Base-by-base conservation (phyloP, 2,113 vertebrate genomes). In the Hepsetus odoe region DNA sequence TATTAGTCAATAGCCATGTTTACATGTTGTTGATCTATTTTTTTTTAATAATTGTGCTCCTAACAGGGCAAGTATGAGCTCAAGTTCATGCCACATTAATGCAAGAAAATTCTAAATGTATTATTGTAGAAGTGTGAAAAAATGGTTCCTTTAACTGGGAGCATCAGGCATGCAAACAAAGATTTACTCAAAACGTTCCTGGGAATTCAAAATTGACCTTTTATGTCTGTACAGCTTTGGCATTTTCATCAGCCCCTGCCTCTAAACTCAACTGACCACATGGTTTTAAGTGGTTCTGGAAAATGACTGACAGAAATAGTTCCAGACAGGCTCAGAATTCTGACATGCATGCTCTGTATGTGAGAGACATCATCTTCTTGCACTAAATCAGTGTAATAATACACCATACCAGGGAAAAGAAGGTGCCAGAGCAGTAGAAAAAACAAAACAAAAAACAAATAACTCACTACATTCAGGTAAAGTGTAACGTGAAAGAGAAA, bases 191-290 rank as follows among this genome's bases (percentile, higher is more conserved):
- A 71, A 14, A 30, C 44, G 14, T 44, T 73, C 20, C 71, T 49
- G 12, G 7, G 12, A 12, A 40, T 5, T 30, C 2, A 32, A 26
- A 20, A 49, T 32, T 71, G 13, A 62, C 30, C 11, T 8, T 5
- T 16, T 32, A 18, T 32, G 13, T 61, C 14, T 26, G 51, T 26
- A n/a, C 58, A 77, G 13, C 56, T 24, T 86, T 83, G 68, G 44
- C 59, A 83, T 86, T 75, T 76, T 82, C 73, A 86, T 86, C 78
- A 80, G 56, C 72, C 33, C 61, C 73, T 75, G 58, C 30, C 42
- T n/a, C 46, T 33, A 81, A 20, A 49, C 46, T 61, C 44, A 65
- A 40, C 42, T 62, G 69, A 56, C 55, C 18, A 62, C 59, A 28
- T 32, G 44, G 14, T 59, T 62, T 65, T 30, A 82, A 81, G 32